phyloP scores from a whole-genome alignment of 2,797 vertebrate genomes.

The Crax fasciolata region DNA sequence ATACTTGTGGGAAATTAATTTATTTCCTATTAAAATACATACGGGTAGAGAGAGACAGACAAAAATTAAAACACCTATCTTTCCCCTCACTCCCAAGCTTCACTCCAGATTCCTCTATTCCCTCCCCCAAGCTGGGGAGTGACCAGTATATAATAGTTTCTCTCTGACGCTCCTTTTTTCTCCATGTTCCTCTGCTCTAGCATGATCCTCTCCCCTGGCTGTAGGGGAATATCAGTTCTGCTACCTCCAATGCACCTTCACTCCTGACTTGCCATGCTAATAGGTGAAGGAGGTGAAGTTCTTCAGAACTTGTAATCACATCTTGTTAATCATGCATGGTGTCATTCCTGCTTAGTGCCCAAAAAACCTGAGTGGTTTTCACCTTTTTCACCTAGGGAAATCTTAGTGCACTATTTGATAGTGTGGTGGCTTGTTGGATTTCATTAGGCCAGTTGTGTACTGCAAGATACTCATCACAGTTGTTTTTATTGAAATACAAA shows the following conservation, averaged over 20 bases:
- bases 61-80: not conserved
- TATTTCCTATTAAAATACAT: not conserved
- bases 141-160: not conserved
- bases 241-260: fast-evolving
- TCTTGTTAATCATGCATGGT: not conserved
- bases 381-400: not conserved
- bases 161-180: not conserved
- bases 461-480: not conserved
- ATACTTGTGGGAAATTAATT: not conserved
- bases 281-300: not conserved
- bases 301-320: not conserved
- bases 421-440: not conserved
- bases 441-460: not conserved
- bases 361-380: not conserved
- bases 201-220: not conserved
- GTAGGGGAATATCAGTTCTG: not conserved
- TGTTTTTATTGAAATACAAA: not conserved
- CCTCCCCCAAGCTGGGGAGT: not conserved
- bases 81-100: not conserved
- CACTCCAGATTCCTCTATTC: not conserved
- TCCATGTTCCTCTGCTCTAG: not conserved
- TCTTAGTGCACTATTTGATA: not conserved
- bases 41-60: not conserved
- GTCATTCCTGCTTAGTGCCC: not conserved
- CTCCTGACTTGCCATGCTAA: not conserved